Conservation (phyloP, 1,140 invertebrate genomes). For the Drosophila bocki region DNA sequence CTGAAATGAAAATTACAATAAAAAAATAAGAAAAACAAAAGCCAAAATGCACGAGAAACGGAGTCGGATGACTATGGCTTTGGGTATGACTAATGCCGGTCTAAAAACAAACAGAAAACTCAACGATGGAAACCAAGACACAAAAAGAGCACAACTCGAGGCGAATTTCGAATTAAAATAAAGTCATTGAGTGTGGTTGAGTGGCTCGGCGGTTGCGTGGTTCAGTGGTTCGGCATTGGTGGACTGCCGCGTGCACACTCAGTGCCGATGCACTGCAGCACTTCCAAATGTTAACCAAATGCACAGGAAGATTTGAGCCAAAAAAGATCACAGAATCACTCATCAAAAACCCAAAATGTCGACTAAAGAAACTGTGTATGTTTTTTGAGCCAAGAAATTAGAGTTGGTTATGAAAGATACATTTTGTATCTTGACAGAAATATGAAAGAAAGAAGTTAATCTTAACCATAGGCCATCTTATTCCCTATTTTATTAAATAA, state of each 20-base stretch:
- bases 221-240: slow-evolving; percentile 51
- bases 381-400: neutral
- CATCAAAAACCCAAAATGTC: slow-evolving; percentile 6
- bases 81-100: slow-evolving; percentile 40
- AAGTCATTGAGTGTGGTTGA: slow-evolving; percentile 64
- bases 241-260: slow-evolving; percentile 37
- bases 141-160: slow-evolving; percentile 41
- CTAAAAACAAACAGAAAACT: slow-evolving; percentile 13
- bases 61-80: slow-evolving; percentile 28
- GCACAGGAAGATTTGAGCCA: slow-evolving; percentile 21
- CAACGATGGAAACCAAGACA: slow-evolving; percentile 43
- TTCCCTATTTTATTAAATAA: neutral
- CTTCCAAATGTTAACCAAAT: slow-evolving; percentile 26
- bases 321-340: slow-evolving; percentile 29
- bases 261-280: slow-evolving; percentile 33
- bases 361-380: neutral
- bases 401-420: slow-evolving; percentile 5
- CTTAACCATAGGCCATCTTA: neutral
- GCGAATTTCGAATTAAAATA: slow-evolving; percentile 63
- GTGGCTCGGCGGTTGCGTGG: slow-evolving; percentile 51
- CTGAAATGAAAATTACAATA: slow-evolving; percentile 69
- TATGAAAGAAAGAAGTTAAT: neutral
- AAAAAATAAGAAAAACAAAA: slow-evolving; percentile 13
- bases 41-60: slow-evolving; percentile 40
- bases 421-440: neutral